phyloP scores from a whole-genome alignment of 2,888 invertebrate genomes.

The Diplazon laetatorius region DNA sequence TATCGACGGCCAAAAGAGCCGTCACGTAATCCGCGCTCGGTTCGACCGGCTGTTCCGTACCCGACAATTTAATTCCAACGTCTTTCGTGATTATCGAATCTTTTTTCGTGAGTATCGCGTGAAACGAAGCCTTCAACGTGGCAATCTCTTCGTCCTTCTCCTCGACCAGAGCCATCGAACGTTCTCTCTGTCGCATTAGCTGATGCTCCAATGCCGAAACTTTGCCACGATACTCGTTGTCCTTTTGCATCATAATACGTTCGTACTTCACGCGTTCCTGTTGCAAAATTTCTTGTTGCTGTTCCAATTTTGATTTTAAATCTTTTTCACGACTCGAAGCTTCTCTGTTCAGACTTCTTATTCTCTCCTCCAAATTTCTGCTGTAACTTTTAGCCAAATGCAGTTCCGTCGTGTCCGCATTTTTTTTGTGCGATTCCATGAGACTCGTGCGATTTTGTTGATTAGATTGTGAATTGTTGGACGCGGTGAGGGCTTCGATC shows the following conservation, averaged over 20 bases:
- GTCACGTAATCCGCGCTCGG: slow-evolving; percentile 75
- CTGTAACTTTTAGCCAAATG: slow-evolving; percentile 86
- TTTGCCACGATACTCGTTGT: slow-evolving; percentile 84
- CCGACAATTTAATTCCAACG: slow-evolving; percentile 73
- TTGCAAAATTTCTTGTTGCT: slow-evolving; percentile 83
- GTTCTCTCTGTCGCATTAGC: slow-evolving; percentile 90
- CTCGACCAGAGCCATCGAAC: slow-evolving; percentile 89
- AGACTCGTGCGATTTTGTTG: slow-evolving; percentile 64
- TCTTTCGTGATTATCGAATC: slow-evolving; percentile 74
- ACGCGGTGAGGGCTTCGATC: slow-evolving; percentile 51
- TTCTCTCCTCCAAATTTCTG: slow-evolving; percentile 87
- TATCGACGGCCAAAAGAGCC: slow-evolving; percentile 83
- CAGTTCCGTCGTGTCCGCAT: slow-evolving; percentile 75
- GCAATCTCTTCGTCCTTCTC: slow-evolving; percentile 91
- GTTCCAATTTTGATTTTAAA: slow-evolving; percentile 85
- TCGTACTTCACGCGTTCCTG: slow-evolving; percentile 77
- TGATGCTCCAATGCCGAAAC: slow-evolving; percentile 88
- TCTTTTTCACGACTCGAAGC: slow-evolving; percentile 87
- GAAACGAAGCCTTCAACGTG: slow-evolving; percentile 85
- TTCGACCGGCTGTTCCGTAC: slow-evolving; percentile 69
- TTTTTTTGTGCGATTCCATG: slow-evolving; percentile 68
- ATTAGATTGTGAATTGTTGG: slow-evolving; percentile 45
- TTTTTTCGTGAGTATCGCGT: slow-evolving; percentile 83
- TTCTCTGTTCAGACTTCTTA: slow-evolving; percentile 86
- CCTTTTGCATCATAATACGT: slow-evolving; percentile 78